phyloP scores from a whole-genome alignment of 2,113 vertebrate genomes.

The Notarius quadriscutis region DNA sequence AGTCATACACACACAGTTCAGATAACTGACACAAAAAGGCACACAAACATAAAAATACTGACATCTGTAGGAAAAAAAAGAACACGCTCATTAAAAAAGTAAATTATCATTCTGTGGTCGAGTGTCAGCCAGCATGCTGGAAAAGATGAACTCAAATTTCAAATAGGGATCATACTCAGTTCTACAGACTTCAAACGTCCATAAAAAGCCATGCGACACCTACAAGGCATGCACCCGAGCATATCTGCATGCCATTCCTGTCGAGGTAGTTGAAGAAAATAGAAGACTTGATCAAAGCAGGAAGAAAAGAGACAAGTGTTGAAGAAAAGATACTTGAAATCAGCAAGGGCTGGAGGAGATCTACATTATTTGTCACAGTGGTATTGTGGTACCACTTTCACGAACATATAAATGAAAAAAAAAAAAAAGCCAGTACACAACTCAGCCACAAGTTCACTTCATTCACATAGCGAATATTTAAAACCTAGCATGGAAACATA shows the following conservation, averaged over 20 bases:
- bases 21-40: conserved; percentile 22
- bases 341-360: background rate
- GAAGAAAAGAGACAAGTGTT: background rate
- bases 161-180: too few relatives aligned
- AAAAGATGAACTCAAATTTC: background rate
- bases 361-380: background rate
- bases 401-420: background rate
- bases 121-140: conserved; percentile 31
- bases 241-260: conserved; percentile 2
- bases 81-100: background rate
- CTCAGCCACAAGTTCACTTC: background rate
- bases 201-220: conserved; percentile 1
- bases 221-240: conserved; percentile 4
- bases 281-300: background rate
- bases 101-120: background rate
- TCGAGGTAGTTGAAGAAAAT: background rate
- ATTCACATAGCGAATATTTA: background rate
- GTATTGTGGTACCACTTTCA: background rate
- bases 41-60: background rate
- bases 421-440: background rate
- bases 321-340: background rate
- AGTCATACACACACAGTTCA: background rate
- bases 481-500: background rate
- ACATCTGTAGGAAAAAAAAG: conserved; percentile 30
- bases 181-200: background rate